Evolutionary conservation across 1,140 invertebrate species (phyloP), one percentile per base, ranked within the genome.

Genomic region (Lysiphlebus fabarum): DNA sequence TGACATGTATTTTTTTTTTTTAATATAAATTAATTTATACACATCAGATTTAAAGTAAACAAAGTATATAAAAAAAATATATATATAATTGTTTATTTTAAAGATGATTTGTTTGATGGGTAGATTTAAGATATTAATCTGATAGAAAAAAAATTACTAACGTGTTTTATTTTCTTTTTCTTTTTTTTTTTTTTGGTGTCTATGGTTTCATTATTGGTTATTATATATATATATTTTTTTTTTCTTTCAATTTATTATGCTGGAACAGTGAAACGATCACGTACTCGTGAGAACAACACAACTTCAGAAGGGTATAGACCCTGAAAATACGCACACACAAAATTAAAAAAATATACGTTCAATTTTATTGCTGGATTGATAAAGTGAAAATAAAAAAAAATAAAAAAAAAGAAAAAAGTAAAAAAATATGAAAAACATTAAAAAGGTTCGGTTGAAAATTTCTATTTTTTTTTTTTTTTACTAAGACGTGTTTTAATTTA

Each of bases 221-320:
- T 58, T 56, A 10, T 56, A 11, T 41, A 38, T 43, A 43, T 41
- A 56, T 66, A 62, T 64, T 69, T 63, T 66, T 68, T 67, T 69
- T 67, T 72, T 64, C 64, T 55, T 67, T 51, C 65, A 69, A 56
- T 58, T 44, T 69, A 71, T 74, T 77, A 65, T 74, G 69, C 69
- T 64, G 63, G 62, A 48, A 70, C 75, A 83, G 82, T 83, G 72
- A 84, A 84, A 73, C 79, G 81, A 74, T 83, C 82, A 67, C 82
- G 82, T 66, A 84, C 82, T 65, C 77, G 82, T 64, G 82, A 84
- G 75, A 83, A 83, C 75, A 78, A 76, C 71, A 75, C 74, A 49
- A 75, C 74, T 57, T 69, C 76, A 64, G 75, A 77, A 64, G 78
- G 76, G 67, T 80, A 79, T 70, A 76, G 73, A 70, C 75, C 76